Base-by-base conservation (phyloP, 2,888 invertebrate genomes). In the Cheilosia scutellata region DNA sequence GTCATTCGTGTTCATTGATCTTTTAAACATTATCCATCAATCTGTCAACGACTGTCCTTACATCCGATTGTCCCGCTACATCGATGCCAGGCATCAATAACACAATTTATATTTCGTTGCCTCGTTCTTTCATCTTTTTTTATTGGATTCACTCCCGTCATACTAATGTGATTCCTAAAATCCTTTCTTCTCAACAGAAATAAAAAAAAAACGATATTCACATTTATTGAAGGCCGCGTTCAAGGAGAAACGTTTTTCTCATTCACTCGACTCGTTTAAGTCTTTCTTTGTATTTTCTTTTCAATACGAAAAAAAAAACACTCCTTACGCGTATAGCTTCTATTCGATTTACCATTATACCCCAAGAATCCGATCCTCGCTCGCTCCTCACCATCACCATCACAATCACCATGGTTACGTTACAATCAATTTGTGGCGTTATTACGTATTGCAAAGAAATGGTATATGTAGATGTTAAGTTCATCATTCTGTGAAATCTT, bases 21-120 rank as follows among this genome's bases (percentile, higher is more conserved):
- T 84, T 70, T 71, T 37, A 25, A 70, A 37, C 74, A 79, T 20
- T 65, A 84, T 79, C 70, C 74, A 84, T 84, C 83, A 84, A 84
- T 58, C 83, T 78, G 83, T 78, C 83, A 78, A 74, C 51, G 68
- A 62, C 51, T 62, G 62, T 68, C 83, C 63, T 74, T 63, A 29
- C 33, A 37, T 49, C 53, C 29, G 42, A 29, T 62, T n/a, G 6
- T 53, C 5, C 42, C 20, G 16, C 37, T 40, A 79, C 66, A 68
- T 40, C 47, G 82, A 62, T 42, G 65, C 60, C 70, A 40, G 37
- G 74, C 76, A 79, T 74, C 79, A 79, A 75, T 83, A 83, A 70
- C 68, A 65, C 70, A 78, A 75, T 75, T 72, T 83, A 60, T 76
- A 66, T 65, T 55, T 77, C 66, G 40, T 11, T 47, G 16, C 11